Evolutionary conservation across 2,797 vertebrate genomes (phyloP).

Genomic region (Cryptoprocta ferox): DNA sequence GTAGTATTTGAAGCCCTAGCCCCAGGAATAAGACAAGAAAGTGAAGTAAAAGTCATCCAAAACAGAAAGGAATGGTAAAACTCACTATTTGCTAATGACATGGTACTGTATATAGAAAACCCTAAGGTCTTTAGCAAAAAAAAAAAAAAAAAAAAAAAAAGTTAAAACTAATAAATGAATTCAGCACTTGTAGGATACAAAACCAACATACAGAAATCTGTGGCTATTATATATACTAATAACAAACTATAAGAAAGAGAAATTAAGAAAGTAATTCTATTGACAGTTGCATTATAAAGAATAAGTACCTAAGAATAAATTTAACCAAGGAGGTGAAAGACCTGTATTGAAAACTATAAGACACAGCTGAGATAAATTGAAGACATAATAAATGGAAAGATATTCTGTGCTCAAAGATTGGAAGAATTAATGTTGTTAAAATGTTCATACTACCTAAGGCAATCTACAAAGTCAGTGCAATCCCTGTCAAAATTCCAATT

Average conservation of each 20-base stretch:
- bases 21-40: not conserved
- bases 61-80: not conserved
- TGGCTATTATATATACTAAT: not conserved
- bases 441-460: not conserved
- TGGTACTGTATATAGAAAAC: not conserved
- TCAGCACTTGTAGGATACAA: not conserved
- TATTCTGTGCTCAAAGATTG: not conserved
- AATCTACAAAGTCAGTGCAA: not conserved
- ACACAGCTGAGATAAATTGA: not conserved
- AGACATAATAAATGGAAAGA: not conserved
- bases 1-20: not conserved
- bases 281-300: not conserved
- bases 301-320: not conserved
- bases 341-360: not conserved
- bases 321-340: not conserved
- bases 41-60: not conserved
- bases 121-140: not conserved
- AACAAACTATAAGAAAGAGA: not conserved
- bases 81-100: not conserved
- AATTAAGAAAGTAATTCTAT: not conserved
- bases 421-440: not conserved
- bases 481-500: not conserved
- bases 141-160: not conserved
- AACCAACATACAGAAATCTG: not conserved
- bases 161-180: not conserved